phyloP scores from a whole-genome alignment of 1,140 invertebrate genomes.

The Meloidogyne chitwoodi region DNA sequence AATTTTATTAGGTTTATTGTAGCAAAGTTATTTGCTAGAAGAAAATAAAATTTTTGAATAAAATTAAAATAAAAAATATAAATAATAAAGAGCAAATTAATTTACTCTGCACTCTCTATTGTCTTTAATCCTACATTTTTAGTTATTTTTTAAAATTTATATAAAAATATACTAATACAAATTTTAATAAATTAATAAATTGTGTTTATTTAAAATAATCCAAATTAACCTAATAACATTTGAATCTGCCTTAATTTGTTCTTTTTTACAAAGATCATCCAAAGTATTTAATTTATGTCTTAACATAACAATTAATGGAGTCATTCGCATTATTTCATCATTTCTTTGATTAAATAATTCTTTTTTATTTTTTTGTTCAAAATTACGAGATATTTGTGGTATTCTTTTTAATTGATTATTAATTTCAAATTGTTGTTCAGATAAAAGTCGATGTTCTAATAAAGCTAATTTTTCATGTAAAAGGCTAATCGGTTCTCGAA shows the following conservation, averaged over 20 bases:
- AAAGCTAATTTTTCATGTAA: conserved; percentile 37
- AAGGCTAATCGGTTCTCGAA: conserved; percentile 42
- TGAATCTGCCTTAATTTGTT: not conserved
- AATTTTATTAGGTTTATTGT: too few relatives aligned
- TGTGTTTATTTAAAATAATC: too few relatives aligned
- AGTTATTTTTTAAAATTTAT: too few relatives aligned
- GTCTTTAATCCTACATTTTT: too few relatives aligned
- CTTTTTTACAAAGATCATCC: conserved; percentile 37
- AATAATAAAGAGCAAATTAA: too few relatives aligned
- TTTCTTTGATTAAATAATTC: conserved; percentile 19
- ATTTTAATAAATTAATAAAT: too few relatives aligned
- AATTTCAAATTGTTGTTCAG: conserved; percentile 40
- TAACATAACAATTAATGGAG: conserved; percentile 49
- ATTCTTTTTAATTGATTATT: conserved; percentile 32
- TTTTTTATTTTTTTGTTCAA: conserved; percentile 5
- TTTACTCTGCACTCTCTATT: too few relatives aligned
- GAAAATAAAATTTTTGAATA: too few relatives aligned
- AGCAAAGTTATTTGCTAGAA: too few relatives aligned
- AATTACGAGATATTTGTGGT: not conserved
- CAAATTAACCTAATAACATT: not conserved
- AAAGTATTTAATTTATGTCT: conserved; percentile 43
- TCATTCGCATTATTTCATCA: conserved; percentile 46
- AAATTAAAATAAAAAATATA: too few relatives aligned
- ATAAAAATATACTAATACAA: too few relatives aligned
- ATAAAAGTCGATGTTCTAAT: conserved; percentile 33